Base-by-base conservation (phyloP, 2,113 vertebrate genomes). In the Pao palembangensis region DNA sequence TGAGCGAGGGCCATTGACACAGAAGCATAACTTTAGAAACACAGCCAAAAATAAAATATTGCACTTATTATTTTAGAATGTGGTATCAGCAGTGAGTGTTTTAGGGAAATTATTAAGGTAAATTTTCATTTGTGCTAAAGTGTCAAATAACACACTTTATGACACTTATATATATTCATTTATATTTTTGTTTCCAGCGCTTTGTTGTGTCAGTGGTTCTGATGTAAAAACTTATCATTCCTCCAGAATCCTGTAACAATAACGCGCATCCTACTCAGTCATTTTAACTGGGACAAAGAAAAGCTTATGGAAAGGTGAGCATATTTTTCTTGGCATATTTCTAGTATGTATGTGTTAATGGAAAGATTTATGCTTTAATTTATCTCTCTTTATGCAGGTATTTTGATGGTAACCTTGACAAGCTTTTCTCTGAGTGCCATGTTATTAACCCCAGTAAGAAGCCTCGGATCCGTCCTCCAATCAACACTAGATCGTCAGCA, bases 211-310 rank as follows among this genome's bases (percentile, higher is more conserved):
- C 34, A 2, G 34, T 12, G 2, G 34, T 38, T 11, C 34, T 38
- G 34, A 38, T 38, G 34, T 38, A 12, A 38, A 38, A 38, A 11
- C 34, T 64, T 81, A 20, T 76, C 55, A 6, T 78, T 69, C 14
- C 66, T 88, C 54, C 72, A 99, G 98, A 99, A 98, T 89, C 98
- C 98, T 83, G 98, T 95, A 53, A 99, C 97, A 74, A 99, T 98
- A 82, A 99, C 97, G 60, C 94, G 97, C 90, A 99, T 99, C 92
- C 94, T 99, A 80, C 95, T 99, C 88, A 99, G 97, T 92, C 97
- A 99, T 92, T 99, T 99, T 92, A 99, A 99, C 89, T 99, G 98
- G 98, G 98, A 99, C 89, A 98, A 99, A 88, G 98, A 99, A 89
- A 99, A 99, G 89, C 93, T 99, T 66, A 99, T 99, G 98, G 96